Evolutionary conservation across 1,140 invertebrate species (phyloP).

Genomic region (Lepidurus apus): DNA sequence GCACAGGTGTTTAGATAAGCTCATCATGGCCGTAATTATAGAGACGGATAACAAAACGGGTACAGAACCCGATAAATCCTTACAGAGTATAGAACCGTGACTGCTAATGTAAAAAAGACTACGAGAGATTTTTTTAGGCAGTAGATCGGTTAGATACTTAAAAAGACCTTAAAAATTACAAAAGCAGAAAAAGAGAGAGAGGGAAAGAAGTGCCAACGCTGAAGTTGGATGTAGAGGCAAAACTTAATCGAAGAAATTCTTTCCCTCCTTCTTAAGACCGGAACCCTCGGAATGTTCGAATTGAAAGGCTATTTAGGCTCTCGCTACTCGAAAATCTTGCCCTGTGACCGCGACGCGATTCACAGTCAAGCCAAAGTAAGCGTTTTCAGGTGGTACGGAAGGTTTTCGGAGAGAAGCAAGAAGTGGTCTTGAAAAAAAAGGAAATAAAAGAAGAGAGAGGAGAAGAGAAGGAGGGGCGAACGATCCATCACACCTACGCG

Average conservation of each 20-base stretch:
- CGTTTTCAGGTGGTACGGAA: neutral
- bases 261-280: neutral
- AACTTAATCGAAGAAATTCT: constrained; percentile 1
- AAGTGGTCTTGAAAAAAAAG: constrained; percentile 2
- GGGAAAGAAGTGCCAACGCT: neutral
- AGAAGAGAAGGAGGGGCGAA: neutral
- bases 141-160: neutral
- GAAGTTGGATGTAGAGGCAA: neutral
- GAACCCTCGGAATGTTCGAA: constrained; percentile 8
- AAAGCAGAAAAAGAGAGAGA: neutral
- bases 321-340: neutral
- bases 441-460: neutral
- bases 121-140: neutral
- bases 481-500: constrained; percentile 12
- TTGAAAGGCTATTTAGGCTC: constrained; percentile 6
- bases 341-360: neutral
- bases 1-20: constrained; percentile 14
- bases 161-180: neutral
- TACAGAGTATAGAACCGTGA: neutral
- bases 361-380: constrained; percentile 8
- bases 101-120: neutral
- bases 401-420: neutral
- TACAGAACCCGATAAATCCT: neutral
- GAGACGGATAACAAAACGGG: neutral
- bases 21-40: neutral